Base-by-base conservation (phyloP, 2,888 invertebrate species). In the Argyresthia goedartella region DNA sequence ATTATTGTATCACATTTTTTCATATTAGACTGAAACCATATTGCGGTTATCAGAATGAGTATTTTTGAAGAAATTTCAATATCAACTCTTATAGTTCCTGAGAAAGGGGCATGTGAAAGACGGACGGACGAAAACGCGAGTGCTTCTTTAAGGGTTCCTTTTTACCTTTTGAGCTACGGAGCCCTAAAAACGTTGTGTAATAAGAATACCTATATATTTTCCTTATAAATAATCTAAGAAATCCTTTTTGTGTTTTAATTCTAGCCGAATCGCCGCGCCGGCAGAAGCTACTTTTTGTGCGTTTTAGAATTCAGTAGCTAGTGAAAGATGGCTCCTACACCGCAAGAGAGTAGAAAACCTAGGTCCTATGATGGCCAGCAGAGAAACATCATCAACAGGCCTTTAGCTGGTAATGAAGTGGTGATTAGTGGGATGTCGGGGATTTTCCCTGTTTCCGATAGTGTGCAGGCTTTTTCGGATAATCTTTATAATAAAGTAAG, bases 391-490 rank as follows among this genome's bases (percentile, higher is more conserved):
- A 49, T 56, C 8, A 25, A 51, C 8, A 56, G 54, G 1, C 73
- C 75, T n/a, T 63, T 72, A 16, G 71, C 73, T 49, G 88, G 76
- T 1, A 87, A 89, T 58, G 84, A 87, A 58, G 74, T 90, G 53
- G 89, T 90, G 9, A 89, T 90, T 49, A 79, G 84, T 51, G 90
- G 91, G 36, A 88, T 90, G 64, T 71, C 89, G 0, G 90, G 90
- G 16, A 71, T 90, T 55, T 90, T 92, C 61, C 93, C 93, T 1
- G 90, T 89, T 60, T 90, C 90, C 0, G 84, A 88, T 49, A 91
- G 89, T 67, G 80, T 92, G 43, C 69, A 80, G 42, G 89, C 92
- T 66, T 91, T 92, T 53, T 75, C 72, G 59, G 79, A 91, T 48
- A 88, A 91, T 68, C 81, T 93, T 7, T 89, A 89, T 42, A 88